Percentiles rank a stretch among this genome's conserved stretches.
These are phyloP conservation scores for Caenorhabditis virilis DNA, from an alignment of 2,888 invertebrate genomes.

Conservation along the genomic window DNA sequence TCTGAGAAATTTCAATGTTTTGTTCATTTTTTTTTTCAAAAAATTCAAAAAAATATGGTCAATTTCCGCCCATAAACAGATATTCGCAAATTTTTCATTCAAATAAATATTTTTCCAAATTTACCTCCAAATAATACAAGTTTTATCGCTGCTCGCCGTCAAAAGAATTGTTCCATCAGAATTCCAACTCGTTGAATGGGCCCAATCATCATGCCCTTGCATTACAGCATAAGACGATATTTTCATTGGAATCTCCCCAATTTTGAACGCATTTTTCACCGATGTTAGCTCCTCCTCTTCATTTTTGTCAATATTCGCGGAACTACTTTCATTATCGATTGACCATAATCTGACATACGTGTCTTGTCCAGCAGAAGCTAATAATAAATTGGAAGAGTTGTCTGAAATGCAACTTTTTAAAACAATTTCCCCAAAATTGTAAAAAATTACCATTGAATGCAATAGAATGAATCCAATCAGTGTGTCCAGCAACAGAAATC, in stretches of 20 bases:
- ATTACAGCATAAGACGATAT: conserved; percentile 77
- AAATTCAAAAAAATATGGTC: too few species aligned
- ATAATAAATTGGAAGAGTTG: conserved; percentile 20
- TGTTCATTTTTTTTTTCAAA: too few species aligned
- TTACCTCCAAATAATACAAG: conserved; percentile 57
- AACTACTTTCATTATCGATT: conserved; percentile 15
- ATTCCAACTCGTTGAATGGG: conserved; percentile 78
- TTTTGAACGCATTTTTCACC: conserved; percentile 27
- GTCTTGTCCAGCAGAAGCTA: conserved; percentile 50
- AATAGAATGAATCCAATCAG: conserved; percentile 58
- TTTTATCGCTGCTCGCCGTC: conserved; percentile 63
- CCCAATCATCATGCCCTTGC: conserved; percentile 90
- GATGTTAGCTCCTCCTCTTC: conserved; percentile 40
- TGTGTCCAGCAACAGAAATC: conserved; percentile 47
- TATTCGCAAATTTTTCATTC: too few species aligned
- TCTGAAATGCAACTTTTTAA: conserved; percentile 15
- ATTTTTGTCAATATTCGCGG: background rate
- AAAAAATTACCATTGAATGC: conserved; percentile 48
- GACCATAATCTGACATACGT: conserved; percentile 50
- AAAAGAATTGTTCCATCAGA: conserved; percentile 42
- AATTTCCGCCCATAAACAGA: too few species aligned
- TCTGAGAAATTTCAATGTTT: too few species aligned
- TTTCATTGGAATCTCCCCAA: conserved; percentile 2
- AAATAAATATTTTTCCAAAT: too few species aligned
- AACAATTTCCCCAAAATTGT: background rate